Evolutionary conservation across 1,140 invertebrate species (phyloP).

Genomic region (Centruroides vittatus): DNA sequence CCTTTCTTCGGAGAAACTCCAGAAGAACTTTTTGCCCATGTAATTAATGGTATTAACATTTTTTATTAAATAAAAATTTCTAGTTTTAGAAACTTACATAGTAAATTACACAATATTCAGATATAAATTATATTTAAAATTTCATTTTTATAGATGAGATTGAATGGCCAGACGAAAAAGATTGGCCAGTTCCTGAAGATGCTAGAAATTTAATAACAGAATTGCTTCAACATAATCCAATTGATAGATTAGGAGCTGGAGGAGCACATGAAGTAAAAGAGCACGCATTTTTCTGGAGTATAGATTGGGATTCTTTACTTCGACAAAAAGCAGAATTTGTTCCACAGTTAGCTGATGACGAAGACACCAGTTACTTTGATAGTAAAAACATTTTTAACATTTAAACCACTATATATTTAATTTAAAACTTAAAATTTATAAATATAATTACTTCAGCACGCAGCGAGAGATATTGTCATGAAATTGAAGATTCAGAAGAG

Average conservation of each 20-base stretch:
- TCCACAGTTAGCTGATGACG: conserved; percentile 88
- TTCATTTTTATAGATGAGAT: conserved; percentile 54
- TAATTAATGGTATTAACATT: conserved; percentile 68
- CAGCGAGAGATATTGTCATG: conserved; percentile 75
- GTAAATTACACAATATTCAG: too few species aligned
- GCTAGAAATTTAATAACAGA: conserved; percentile 82
- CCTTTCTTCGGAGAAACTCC: conserved; percentile 98
- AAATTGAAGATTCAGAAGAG: conserved; percentile 62
- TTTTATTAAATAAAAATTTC: background rate
- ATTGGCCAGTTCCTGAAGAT: conserved; percentile 76
- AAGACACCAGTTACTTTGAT: conserved; percentile 99
- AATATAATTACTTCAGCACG: conserved; percentile 44
- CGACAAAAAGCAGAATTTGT: conserved; percentile 98
- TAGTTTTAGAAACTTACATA: too few species aligned
- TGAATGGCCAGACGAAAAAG: conserved; percentile 87
- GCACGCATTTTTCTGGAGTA: conserved; percentile 77
- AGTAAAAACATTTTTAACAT: conserved; percentile 37
- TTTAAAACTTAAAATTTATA: too few species aligned
- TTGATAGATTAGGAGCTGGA: conserved; percentile 82
- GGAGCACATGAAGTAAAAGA: conserved; percentile 95
- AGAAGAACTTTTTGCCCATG: conserved; percentile 96
- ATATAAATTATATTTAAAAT: too few species aligned
- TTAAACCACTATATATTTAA: too few species aligned
- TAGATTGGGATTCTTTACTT: conserved; percentile 93
- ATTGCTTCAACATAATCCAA: conserved; percentile 78